These are phyloP conservation scores for Larimichthys crocea DNA, from an alignment of 2,113 vertebrate genomes.

Conservation along the genomic window DNA sequence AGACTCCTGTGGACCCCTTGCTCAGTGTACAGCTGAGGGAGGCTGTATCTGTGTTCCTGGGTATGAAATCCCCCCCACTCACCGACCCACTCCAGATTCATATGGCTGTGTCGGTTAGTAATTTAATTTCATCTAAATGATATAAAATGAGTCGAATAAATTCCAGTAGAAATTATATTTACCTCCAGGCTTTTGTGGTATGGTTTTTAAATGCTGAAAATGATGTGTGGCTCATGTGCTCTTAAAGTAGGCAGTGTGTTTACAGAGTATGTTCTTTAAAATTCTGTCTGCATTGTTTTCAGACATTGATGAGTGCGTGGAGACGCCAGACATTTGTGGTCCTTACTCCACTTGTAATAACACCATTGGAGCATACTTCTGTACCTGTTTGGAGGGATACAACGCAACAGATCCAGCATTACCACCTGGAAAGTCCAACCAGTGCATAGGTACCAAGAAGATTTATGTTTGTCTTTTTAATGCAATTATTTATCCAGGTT, in stretches of 20 bases:
- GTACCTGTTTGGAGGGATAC: constrained; percentile 52
- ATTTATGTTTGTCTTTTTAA: neutral
- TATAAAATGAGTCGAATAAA: neutral
- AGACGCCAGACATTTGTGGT: neutral
- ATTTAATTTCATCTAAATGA: neutral
- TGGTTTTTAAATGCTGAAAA: too few species aligned
- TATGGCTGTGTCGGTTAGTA: constrained; percentile 73
- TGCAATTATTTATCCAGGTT: neutral
- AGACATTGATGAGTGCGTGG: constrained; percentile 70
- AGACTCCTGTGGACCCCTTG: constrained; percentile 66
- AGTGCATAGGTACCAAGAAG: constrained; percentile 43
- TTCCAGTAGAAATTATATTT: neutral
- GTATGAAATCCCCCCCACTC: neutral
- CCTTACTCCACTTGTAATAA: constrained; percentile 34
- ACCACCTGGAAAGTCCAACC: neutral
- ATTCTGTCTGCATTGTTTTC: neutral
- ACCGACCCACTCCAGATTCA: constrained; percentile 11
- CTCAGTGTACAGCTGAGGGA: constrained; percentile 17
- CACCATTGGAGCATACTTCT: constrained; percentile 37
- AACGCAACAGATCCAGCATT: neutral
- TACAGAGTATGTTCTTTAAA: too few species aligned
- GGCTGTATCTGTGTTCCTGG: constrained; percentile 63
- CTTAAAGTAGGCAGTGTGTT: neutral
- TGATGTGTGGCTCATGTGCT: neutral
- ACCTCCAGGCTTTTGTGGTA: too few species aligned